Conservation (phyloP, 2,113 vertebrate species). For the Hippocampus barbouri region DNA sequence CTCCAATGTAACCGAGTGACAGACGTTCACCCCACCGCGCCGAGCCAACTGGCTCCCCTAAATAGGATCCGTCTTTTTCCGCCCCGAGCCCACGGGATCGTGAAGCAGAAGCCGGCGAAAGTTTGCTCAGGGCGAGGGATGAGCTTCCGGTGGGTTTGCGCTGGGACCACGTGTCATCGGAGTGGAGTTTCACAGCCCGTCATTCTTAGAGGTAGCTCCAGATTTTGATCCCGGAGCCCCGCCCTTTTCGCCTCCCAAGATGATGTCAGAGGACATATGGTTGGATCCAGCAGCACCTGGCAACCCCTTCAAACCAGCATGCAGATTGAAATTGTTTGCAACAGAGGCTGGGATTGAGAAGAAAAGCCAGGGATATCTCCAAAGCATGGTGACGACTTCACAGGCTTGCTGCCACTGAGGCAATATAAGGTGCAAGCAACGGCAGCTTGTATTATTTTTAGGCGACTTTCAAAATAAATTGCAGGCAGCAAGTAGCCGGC, state of each 20-base stretch:
- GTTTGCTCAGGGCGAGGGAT: conserved; percentile 27
- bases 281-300: conserved; percentile 64
- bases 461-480: not conserved
- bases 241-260: conserved; percentile 10
- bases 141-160: conserved; percentile 15
- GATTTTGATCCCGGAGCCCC: conserved; percentile 45
- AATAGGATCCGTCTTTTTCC: conserved; percentile 47
- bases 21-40: conserved; percentile 53
- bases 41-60: conserved; percentile 57
- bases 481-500: too few species aligned
- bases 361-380: conserved; percentile 53
- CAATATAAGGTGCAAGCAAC: conserved; percentile 22
- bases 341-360: conserved; percentile 51
- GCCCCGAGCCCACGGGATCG: conserved; percentile 38
- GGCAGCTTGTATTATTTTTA: not conserved
- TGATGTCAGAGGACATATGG: conserved; percentile 51
- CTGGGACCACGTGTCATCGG: conserved; percentile 40
- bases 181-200: conserved; percentile 49
- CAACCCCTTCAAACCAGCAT: conserved; percentile 57
- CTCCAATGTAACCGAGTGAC: conserved; percentile 64
- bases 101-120: conserved; percentile 29
- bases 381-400: conserved; percentile 60
- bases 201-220: conserved; percentile 65
- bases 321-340: conserved; percentile 53
- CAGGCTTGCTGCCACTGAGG: conserved; percentile 37